These are phyloP conservation scores for Drosophila cardini DNA, from an alignment of 1,140 invertebrate species.

Conservation along the genomic window DNA sequence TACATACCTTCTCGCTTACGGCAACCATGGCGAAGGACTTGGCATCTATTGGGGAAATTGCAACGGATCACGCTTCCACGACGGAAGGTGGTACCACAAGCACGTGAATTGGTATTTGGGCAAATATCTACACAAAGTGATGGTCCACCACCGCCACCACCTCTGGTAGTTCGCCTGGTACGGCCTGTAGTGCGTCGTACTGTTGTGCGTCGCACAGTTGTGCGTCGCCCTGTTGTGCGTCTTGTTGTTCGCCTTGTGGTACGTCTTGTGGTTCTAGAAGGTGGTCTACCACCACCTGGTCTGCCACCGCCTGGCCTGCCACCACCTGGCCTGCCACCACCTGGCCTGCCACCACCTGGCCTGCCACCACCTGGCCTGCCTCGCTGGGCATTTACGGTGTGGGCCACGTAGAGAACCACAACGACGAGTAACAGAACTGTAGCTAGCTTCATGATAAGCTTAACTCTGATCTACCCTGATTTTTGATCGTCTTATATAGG, in stretches of 20 bases:
- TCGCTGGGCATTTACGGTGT: no score
- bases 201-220: no score
- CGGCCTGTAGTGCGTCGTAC: not conserved
- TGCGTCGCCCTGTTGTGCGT: not conserved
- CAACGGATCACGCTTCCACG: not conserved
- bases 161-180: not conserved
- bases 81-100: not conserved
- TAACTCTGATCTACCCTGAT: no score
- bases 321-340: no score
- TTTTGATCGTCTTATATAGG: not conserved
- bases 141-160: no score
- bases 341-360: no score
- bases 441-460: no score
- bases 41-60: slow-evolving; percentile 3
- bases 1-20: not conserved
- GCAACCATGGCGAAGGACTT: not conserved
- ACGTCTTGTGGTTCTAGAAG: no score
- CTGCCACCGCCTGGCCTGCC: no score
- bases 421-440: no score
- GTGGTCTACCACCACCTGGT: not conserved
- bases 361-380: not conserved
- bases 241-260: no score
- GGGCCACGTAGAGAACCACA: no score
- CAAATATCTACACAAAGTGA: not conserved
- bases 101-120: not conserved